Evolutionary conservation across 1,140 invertebrate species (phyloP).

Genomic region (Anastrepha obliqua): DNA sequence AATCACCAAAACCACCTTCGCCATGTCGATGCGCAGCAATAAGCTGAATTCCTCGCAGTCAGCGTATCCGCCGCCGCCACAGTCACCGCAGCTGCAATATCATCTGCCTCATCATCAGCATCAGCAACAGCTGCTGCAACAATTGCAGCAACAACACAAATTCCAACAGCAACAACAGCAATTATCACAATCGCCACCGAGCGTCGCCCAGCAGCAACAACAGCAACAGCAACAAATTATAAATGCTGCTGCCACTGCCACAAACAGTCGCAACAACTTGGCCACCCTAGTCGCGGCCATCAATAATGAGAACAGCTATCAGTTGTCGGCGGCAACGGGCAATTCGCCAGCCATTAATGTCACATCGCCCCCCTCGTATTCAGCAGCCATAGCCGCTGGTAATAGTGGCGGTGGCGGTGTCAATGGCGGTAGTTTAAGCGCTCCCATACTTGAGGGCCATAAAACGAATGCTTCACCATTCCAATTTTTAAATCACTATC

Average conservation of each 20-base stretch:
- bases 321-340: slow-evolving; percentile 54
- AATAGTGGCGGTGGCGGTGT: slow-evolving; percentile 55
- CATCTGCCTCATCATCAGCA: slow-evolving; percentile 69
- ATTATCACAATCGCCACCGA: slow-evolving; percentile 59
- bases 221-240: slow-evolving; percentile 32
- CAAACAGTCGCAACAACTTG: slow-evolving; percentile 70
- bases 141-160: slow-evolving; percentile 71
- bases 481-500: slow-evolving; percentile 60
- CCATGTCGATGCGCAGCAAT: slow-evolving; percentile 73
- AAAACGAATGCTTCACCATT: slow-evolving; percentile 54
- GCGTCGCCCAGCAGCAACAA: slow-evolving; percentile 56
- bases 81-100: slow-evolving; percentile 57
- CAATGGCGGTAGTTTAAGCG: slow-evolving; percentile 56
- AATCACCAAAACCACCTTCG: background rate
- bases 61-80: slow-evolving; percentile 33
- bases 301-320: slow-evolving; percentile 67
- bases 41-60: slow-evolving; percentile 59
- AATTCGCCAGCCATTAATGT: slow-evolving; percentile 42
- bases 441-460: background rate
- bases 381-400: slow-evolving; percentile 54
- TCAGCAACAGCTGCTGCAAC: slow-evolving; percentile 71
- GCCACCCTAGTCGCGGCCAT: slow-evolving; percentile 71
- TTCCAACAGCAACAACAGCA: slow-evolving; percentile 73
- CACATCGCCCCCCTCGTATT: slow-evolving; percentile 56
- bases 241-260: slow-evolving; percentile 32